Conservation (phyloP, 2,797 vertebrate species). For the Acipenser ruthenus region DNA sequence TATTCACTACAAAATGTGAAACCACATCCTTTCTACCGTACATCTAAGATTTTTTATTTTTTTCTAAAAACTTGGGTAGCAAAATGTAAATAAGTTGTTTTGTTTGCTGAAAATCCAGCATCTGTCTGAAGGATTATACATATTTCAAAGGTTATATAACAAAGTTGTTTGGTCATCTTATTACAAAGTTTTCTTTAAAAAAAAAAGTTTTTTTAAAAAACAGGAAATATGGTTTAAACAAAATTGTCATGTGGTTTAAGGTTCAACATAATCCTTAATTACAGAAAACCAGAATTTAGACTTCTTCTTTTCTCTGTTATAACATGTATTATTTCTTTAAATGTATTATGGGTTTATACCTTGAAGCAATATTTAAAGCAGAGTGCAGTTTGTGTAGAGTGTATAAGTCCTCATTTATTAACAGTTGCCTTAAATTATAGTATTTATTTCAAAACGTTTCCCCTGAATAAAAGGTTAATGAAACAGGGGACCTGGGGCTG, state of each 20-base stretch:
- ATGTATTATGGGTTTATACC: too few relatives aligned
- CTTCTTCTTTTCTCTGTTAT: too few relatives aligned
- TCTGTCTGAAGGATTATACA: not conserved
- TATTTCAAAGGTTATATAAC: too few relatives aligned
- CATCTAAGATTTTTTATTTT: constrained; percentile 17
- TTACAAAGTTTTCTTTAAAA: constrained; percentile 1
- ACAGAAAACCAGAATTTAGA: not conserved
- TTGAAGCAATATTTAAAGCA: too few relatives aligned
- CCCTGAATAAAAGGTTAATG: too few relatives aligned
- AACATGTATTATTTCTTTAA: too few relatives aligned
- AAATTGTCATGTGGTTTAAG: not conserved
- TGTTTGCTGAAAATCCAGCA: constrained; percentile 1
- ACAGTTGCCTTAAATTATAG: too few relatives aligned
- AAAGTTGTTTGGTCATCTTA: too few relatives aligned
- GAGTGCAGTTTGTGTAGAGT: too few relatives aligned
- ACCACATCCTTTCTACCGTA: constrained; percentile 58
- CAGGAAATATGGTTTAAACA: not conserved
- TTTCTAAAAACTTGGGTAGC: not conserved
- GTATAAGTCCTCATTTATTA: too few relatives aligned
- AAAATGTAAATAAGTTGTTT: constrained; percentile 13
- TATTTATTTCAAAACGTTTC: too few relatives aligned
- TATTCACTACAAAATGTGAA: constrained; percentile 48
- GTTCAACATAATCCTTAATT: not conserved
- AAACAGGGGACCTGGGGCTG: too few relatives aligned
- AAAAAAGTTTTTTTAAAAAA: not conserved